Percentiles rank a stretch among this genome's conserved stretches.
Evolutionary conservation across 2,797 vertebrate genomes (phyloP).

Genomic region (Rhinatrema bivittatum): DNA sequence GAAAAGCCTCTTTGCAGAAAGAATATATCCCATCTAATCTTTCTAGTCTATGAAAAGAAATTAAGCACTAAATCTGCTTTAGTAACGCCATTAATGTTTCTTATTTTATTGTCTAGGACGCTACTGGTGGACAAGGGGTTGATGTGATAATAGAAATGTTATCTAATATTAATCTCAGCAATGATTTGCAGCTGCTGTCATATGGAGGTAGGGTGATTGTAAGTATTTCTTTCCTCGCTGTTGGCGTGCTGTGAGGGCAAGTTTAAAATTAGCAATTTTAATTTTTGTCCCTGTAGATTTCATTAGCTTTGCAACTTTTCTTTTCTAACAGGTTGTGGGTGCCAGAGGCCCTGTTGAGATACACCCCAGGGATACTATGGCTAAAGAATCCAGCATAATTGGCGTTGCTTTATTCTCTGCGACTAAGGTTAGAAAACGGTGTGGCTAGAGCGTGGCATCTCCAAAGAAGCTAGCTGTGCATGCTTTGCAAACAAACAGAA

Average conservation of each 20-base stretch:
- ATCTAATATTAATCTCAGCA: conserved; percentile 78
- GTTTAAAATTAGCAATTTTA: neutral
- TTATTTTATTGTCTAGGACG: conserved; percentile 57
- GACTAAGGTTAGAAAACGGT: conserved; percentile 57
- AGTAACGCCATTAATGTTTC: no score
- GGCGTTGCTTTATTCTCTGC: conserved; percentile 64
- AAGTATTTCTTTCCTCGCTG: conserved; percentile 24
- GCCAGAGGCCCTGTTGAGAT: conserved; percentile 75
- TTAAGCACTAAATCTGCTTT: no score
- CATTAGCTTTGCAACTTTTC: neutral
- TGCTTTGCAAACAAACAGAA: no score
- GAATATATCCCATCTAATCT: no score
- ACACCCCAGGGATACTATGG: conserved; percentile 79
- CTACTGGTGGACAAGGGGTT: conserved; percentile 56
- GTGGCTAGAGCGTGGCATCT: no score
- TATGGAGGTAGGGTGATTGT: conserved; percentile 70
- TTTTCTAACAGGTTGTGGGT: conserved; percentile 68
- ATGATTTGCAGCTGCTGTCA: conserved; percentile 75
- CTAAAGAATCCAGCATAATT: conserved; percentile 72
- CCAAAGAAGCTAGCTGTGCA: no score
- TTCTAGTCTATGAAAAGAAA: no score
- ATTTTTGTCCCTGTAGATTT: rapidly evolving
- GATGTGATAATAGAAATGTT: conserved; percentile 89
- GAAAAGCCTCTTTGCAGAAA: no score
- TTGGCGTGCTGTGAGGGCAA: no score